Percentiles rank a stretch among this genome's conserved stretches.
phyloP scores from a whole-genome alignment of 2,113 vertebrate species.

The Triplophysa tibetana region DNA sequence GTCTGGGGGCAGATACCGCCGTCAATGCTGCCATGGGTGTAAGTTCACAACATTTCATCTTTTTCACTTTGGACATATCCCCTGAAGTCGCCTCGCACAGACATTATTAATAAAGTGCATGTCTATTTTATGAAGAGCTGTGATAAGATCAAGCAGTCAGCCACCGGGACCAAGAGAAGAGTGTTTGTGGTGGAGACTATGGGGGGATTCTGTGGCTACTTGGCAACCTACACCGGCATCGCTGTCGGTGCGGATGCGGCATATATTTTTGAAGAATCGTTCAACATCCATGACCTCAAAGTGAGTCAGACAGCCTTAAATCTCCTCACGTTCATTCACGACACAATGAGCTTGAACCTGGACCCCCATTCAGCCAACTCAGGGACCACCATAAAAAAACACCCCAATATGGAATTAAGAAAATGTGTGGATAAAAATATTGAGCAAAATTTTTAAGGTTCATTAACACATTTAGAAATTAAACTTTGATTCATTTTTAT shows the following conservation, averaged over 20 bases:
- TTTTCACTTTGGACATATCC: not conserved
- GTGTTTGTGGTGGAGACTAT: slow-evolving; percentile 98
- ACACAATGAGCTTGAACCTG: no score
- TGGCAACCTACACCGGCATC: slow-evolving; percentile 87
- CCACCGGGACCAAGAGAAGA: slow-evolving; percentile 89
- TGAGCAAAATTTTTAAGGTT: no score
- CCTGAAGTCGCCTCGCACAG: no score
- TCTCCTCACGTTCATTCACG: no score
- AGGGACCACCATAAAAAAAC: no score
- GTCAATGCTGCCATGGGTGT: slow-evolving; percentile 97
- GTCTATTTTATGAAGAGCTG: slow-evolving; percentile 77
- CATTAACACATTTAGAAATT: no score
- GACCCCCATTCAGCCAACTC: no score
- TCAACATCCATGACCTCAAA: slow-evolving; percentile 91
- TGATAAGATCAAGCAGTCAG: slow-evolving; percentile 97
- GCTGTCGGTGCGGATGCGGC: slow-evolving; percentile 89
- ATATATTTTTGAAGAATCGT: slow-evolving; percentile 89
- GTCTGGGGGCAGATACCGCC: slow-evolving; percentile 90
- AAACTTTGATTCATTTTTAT: no score
- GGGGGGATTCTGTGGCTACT: slow-evolving; percentile 93
- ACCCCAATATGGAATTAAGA: no score
- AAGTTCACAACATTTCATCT: slow-evolving; percentile 16
- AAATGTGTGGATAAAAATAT: no score
- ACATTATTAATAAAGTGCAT: not conserved
- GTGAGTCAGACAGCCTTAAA: slow-evolving; percentile 61